These are phyloP conservation scores for Steinernema carpocapsae DNA, from an alignment of 2,888 invertebrate species.

Conservation along the genomic window DNA sequence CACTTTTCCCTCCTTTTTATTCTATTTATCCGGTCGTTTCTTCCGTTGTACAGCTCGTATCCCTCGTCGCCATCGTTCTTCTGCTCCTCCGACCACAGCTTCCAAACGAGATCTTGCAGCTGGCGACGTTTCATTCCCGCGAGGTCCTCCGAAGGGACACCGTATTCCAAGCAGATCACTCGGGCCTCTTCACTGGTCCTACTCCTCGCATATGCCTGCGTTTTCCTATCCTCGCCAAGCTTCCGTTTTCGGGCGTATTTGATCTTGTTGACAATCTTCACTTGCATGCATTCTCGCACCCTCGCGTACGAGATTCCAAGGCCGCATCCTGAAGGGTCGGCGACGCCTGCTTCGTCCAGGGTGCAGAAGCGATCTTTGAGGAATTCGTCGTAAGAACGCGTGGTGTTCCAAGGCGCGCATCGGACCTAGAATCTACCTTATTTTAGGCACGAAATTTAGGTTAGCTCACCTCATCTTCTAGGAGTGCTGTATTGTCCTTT, in stretches of 20 bases:
- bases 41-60: constrained; percentile 77
- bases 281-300: background rate
- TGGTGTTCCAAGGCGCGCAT: constrained; percentile 99
- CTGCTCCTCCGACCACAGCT: constrained; percentile 95
- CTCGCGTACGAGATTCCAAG: constrained; percentile 83
- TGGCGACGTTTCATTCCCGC: constrained; percentile 41
- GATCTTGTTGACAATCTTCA: constrained; percentile 60
- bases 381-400: constrained; percentile 94
- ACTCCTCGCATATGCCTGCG: constrained; percentile 92
- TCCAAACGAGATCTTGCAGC: constrained; percentile 69
- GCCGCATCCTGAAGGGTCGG: constrained; percentile 93
- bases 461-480: constrained; percentile 91
- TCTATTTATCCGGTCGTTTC: constrained; percentile 89
- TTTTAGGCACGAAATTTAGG: background rate
- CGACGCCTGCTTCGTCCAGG: constrained; percentile 81
- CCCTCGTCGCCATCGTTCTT: constrained; percentile 55
- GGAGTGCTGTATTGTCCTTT: constrained; percentile 84
- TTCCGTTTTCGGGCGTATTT: constrained; percentile 81
- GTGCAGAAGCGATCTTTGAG: constrained; percentile 96
- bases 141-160: constrained; percentile 94
- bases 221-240: too few species aligned
- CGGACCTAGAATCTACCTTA: constrained; percentile 73
- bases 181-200: constrained; percentile 95
- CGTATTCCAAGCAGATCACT: constrained; percentile 89
- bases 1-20: constrained; percentile 97